Conservation (phyloP, 2,113 vertebrate genomes). For the Holacanthus passer region DNA sequence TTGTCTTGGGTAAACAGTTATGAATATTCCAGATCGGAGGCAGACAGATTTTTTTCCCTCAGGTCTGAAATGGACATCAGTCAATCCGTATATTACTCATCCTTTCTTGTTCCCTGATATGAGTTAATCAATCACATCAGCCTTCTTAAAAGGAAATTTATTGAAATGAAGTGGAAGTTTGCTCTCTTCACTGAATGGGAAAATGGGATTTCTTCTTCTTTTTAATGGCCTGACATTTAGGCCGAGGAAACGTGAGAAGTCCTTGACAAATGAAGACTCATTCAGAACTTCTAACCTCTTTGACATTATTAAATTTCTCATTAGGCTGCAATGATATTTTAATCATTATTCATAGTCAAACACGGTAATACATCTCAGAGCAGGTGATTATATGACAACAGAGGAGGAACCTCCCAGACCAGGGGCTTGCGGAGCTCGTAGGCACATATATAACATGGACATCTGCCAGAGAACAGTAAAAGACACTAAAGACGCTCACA, state of each 20-base stretch:
- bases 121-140: constrained; percentile 35
- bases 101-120: not conserved
- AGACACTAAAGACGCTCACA: constrained; percentile 1
- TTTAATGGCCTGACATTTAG: constrained; percentile 45
- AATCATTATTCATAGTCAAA: constrained; percentile 43
- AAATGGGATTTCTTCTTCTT: not conserved
- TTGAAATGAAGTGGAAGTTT: constrained; percentile 45
- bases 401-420: not conserved
- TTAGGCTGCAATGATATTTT: constrained; percentile 15
- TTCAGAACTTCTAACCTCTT: constrained; percentile 30
- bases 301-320: constrained; percentile 51
- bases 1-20: constrained; percentile 53
- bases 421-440: not conserved
- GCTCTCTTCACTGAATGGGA: not conserved
- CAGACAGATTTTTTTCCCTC: constrained; percentile 54
- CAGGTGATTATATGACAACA: not conserved
- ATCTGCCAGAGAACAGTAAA: constrained; percentile 3
- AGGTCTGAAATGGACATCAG: constrained; percentile 64
- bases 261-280: not conserved
- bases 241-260: constrained; percentile 13
- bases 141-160: constrained; percentile 18
- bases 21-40: constrained; percentile 73
- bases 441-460: not conserved
- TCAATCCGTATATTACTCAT: constrained; percentile 18
- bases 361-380: not conserved